A percentile compares a stretch with the other conserved stretches of the same genome.
phyloP scores from a whole-genome alignment of 2,113 vertebrate species.

The Psammodynastes pulverulentus region DNA sequence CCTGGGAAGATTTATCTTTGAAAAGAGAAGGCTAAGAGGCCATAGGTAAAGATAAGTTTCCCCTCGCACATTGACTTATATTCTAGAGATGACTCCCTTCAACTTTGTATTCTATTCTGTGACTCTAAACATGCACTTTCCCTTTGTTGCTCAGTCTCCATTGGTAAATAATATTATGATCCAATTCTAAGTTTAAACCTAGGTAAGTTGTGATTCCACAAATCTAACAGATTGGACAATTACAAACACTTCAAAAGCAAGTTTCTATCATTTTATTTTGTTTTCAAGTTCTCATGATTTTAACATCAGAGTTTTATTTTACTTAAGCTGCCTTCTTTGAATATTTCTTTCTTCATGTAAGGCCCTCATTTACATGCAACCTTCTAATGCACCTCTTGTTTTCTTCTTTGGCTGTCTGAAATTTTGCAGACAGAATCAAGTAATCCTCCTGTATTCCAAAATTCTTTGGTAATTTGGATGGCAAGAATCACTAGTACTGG shows the following conservation, averaged over 20 bases:
- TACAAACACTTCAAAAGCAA: neutral
- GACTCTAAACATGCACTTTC: neutral
- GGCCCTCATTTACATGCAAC: neutral
- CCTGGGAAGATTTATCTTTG: neutral
- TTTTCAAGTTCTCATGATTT: neutral
- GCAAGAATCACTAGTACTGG: neutral
- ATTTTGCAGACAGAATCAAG: neutral
- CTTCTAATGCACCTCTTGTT: neutral
- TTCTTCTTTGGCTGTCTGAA: neutral
- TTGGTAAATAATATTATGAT: neutral
- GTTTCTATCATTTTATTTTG: neutral
- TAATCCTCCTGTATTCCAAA: neutral
- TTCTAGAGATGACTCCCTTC: neutral
- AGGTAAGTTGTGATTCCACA: neutral
- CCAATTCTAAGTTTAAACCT: neutral
- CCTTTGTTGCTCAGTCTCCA: neutral
- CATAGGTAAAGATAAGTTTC: too few species aligned
- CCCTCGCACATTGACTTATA: too few species aligned
- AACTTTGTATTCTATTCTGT: neutral
- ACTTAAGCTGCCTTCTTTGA: neutral
- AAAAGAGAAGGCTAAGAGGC: neutral
- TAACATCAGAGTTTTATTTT: neutral
- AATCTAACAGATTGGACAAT: neutral
- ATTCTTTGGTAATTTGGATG: conserved; percentile 1
- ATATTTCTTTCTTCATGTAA: neutral